These are phyloP conservation scores for Cheilosia soror DNA, from an alignment of 2,888 invertebrate genomes.

Conservation along the genomic window DNA sequence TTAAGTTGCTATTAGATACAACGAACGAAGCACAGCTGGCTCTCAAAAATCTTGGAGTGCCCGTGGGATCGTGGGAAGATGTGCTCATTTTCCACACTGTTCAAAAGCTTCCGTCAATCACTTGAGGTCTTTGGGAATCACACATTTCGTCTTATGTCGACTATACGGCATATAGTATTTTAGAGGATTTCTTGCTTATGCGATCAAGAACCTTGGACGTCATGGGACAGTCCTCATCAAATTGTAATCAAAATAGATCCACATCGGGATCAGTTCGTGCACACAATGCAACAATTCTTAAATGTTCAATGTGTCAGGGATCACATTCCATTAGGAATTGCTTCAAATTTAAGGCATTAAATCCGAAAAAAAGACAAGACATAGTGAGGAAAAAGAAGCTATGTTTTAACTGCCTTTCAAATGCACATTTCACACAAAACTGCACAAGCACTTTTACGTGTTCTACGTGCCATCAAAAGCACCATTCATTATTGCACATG, in stretches of 20 bases:
- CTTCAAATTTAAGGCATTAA: constrained; percentile 36
- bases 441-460: neutral
- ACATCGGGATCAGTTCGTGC: neutral
- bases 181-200: constrained; percentile 9
- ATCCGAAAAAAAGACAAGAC: constrained; percentile 8
- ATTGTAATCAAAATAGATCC: neutral
- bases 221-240: neutral
- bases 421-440: constrained; percentile 4
- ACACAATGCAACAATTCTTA: neutral
- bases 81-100: neutral
- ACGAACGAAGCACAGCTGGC: neutral
- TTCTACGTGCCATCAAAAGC: constrained; percentile 2
- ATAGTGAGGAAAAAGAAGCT: neutral
- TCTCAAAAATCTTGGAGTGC: constrained; percentile 3
- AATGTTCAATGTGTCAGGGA: constrained; percentile 6
- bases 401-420: constrained; percentile 14
- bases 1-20: neutral
- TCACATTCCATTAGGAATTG: constrained; percentile 43
- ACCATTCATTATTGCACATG: constrained; percentile 11
- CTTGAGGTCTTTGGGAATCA: constrained; percentile 7
- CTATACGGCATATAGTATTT: neutral
- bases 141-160: constrained; percentile 4
- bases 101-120: constrained; percentile 4
- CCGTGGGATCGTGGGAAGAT: neutral
- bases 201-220: constrained; percentile 4